Evolutionary conservation across 2,888 invertebrate species (phyloP).

Genomic region (Nymphalis urticae): DNA sequence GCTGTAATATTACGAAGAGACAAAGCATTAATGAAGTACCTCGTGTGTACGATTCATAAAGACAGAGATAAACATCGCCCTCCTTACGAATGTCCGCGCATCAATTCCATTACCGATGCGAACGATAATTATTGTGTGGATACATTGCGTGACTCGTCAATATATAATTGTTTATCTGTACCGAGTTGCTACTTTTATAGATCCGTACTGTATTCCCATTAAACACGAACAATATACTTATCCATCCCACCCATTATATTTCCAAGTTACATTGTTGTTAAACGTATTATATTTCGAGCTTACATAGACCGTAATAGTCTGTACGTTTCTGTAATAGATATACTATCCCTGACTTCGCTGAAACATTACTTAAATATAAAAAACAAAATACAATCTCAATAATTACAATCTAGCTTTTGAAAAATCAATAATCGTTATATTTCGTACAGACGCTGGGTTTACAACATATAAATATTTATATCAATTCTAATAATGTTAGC

Average conservation of each 20-base stretch:
- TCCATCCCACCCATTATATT: neutral
- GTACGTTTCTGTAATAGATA: too few species aligned
- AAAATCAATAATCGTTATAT: too few species aligned
- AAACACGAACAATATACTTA: conserved; percentile 11
- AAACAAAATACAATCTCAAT: too few species aligned
- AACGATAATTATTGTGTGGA: conserved; percentile 26
- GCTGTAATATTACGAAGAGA: neutral
- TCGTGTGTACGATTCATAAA: conserved; percentile 1
- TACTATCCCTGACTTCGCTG: too few species aligned
- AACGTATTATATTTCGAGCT: neutral
- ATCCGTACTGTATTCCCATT: conserved; percentile 20
- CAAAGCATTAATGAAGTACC: neutral
- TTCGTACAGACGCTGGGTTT: too few species aligned
- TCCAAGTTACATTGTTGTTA: neutral
- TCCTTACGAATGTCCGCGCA: conserved; percentile 15
- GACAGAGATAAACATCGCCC: conserved; percentile 11
- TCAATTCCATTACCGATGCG: conserved; percentile 27
- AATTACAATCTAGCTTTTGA: too few species aligned
- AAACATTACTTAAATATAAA: too few species aligned
- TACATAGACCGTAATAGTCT: neutral
- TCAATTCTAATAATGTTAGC: too few species aligned
- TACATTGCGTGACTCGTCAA: conserved; percentile 30
- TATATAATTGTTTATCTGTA: conserved; percentile 28
- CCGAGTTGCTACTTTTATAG: conserved; percentile 24
- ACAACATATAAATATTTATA: too few species aligned